Evolutionary conservation across 2,797 vertebrate genomes (phyloP).

Genomic region (Alectoris magna): DNA sequence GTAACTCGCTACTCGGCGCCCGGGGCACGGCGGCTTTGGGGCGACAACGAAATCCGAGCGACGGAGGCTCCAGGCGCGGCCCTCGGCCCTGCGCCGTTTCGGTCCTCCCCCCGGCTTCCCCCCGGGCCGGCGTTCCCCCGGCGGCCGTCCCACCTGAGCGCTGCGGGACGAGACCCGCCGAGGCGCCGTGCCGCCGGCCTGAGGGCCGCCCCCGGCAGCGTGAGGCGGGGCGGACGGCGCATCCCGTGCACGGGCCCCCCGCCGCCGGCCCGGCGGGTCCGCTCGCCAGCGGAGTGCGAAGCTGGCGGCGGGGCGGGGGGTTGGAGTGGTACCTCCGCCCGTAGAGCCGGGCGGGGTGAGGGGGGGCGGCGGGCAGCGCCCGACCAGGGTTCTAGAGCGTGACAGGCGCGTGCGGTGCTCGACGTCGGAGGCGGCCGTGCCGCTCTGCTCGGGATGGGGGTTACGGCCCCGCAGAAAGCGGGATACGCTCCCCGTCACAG

Average conservation of each 20-base stretch:
- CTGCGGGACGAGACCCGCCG: not conserved
- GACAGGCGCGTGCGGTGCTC: not conserved
- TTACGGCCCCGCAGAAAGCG: not conserved
- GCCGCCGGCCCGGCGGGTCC: too few species aligned
- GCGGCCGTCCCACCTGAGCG: not conserved
- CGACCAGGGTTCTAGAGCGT: fast-evolving
- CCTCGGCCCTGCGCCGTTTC: not conserved
- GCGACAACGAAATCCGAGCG: constrained; percentile 27
- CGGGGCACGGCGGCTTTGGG: not conserved
- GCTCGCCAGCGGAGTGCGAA: too few species aligned
- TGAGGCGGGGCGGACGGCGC: too few species aligned
- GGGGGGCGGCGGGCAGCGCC: not conserved
- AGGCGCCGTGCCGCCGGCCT: not conserved
- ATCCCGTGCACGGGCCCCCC: too few species aligned
- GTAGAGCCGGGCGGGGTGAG: not conserved
- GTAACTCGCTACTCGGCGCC: not conserved
- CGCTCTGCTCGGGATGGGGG: fast-evolving
- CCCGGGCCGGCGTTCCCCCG: not conserved
- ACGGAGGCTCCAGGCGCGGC: not conserved
- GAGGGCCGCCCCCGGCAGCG: too few species aligned
- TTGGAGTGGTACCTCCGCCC: too few species aligned
- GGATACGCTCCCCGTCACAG: not conserved
- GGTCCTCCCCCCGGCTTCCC: not conserved
- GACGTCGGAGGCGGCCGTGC: not conserved
- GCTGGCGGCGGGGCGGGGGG: too few species aligned